Base-by-base conservation (phyloP, 2,888 invertebrate species). In the Aquatica leii region DNA sequence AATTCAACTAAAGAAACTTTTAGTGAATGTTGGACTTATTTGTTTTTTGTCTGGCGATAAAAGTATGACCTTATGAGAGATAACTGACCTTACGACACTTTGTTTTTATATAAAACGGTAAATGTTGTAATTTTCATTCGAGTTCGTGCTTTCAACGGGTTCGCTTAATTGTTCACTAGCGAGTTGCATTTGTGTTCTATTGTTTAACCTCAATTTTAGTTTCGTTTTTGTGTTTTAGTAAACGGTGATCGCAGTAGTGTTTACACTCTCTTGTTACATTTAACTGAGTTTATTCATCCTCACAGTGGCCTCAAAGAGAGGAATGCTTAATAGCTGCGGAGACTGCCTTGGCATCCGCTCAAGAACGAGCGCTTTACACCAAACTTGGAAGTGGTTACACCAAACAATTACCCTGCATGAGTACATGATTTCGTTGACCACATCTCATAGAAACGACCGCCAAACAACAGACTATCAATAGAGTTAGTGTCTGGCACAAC, bases 381-480 rank as follows among this genome's bases (percentile, higher is more conserved):
- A 94, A 84, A 95, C 94, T 81, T 94, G 93, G 91, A 94, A 94
- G 94, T 95, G 94, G 94, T 85, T 95, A 82, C 94, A 95, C 82
- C 94, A 94, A 83, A 95, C 94, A 71, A 91, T 92, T 78, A 90
- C 90, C 76, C 87, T 94, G 66, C 94, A 95, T 87, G 92, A 94
- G 77, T 93, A 93, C 79, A 86, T 95, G 77, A 91, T 94, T 83
- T 88, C 91, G 74, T 87, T 93, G 76, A 90, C 90, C 69, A 86
- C 92, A 73, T 89, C 90, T 77, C 88, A 90, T 83, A 88, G 90
- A 83, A 87, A 91, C 82, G 81, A 81, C 61, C 60, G 49, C 52
- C 50, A 62, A 49, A 15, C 14, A 35, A 35, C 52, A 59, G 40
- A 43, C 43, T 40, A 54, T 6, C 50, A 61, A 57, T 59, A 61